Evolutionary conservation across 2,888 invertebrate species (phyloP).

Genomic region (Hymenopus coronatus): DNA sequence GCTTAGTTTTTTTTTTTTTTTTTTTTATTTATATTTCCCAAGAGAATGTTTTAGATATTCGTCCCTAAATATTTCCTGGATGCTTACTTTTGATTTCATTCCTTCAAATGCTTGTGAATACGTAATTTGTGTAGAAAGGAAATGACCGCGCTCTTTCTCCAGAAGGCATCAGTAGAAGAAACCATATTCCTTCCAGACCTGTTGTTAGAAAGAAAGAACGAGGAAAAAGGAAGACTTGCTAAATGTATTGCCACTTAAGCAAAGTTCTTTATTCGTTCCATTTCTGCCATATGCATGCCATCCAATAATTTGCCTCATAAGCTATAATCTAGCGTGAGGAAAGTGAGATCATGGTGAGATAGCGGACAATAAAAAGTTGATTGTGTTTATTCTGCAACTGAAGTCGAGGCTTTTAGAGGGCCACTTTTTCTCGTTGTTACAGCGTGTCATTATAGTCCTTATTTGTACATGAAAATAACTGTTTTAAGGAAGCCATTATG

Average conservation of each 20-base stretch:
- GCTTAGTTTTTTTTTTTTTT: too few species aligned
- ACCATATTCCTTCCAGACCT: not conserved
- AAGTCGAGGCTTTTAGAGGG: not conserved
- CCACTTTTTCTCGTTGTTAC: not conserved
- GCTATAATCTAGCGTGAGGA: not conserved
- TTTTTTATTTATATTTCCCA: too few species aligned
- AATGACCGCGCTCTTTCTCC: too few species aligned
- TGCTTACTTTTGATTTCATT: too few species aligned
- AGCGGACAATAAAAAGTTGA: not conserved
- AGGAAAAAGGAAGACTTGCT: not conserved
- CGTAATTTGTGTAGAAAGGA: too few species aligned
- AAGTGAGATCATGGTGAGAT: not conserved
- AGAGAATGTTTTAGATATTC: too few species aligned
- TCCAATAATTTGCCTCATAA: not conserved
- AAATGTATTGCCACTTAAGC: not conserved
- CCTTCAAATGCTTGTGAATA: too few species aligned
- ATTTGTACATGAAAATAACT: slow-evolving; percentile 9
- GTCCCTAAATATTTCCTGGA: too few species aligned
- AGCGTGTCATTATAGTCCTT: slow-evolving; percentile 7
- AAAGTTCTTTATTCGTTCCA: not conserved
- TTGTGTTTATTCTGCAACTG: not conserved
- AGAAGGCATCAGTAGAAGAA: too few species aligned
- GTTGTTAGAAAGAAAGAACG: not conserved
- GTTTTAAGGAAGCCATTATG: not conserved
- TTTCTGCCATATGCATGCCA: not conserved